Evolutionary conservation across 2,888 invertebrate genomes (phyloP).

Genomic region (Metopia argyrocephala): DNA sequence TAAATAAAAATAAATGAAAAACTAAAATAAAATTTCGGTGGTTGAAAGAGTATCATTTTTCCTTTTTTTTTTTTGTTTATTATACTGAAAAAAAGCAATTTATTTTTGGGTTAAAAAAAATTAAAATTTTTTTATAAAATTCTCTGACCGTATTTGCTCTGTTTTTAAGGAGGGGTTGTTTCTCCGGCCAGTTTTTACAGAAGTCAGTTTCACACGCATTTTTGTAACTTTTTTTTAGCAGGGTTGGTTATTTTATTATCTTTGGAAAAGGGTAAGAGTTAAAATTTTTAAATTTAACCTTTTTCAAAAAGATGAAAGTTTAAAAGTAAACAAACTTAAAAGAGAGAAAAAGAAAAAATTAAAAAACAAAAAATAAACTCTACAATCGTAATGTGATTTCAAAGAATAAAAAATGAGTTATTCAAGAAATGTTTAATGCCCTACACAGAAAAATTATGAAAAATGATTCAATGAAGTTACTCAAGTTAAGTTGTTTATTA

Average conservation of each 20-base stretch:
- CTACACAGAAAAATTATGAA: neutral
- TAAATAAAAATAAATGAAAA: too few species aligned
- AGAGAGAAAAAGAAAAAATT: slow-evolving; percentile 15
- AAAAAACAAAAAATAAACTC: slow-evolving; percentile 3
- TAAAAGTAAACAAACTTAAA: slow-evolving; percentile 1
- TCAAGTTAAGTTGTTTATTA: neutral
- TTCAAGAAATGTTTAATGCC: neutral
- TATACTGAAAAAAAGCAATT: neutral
- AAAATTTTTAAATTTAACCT: slow-evolving; percentile 25
- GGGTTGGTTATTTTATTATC: slow-evolving; percentile 44
- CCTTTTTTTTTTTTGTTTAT: slow-evolving; percentile 6
- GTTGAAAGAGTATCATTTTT: slow-evolving; percentile 29
- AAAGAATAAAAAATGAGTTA: neutral
- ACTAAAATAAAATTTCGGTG: too few species aligned
- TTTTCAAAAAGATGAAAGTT: slow-evolving; percentile 1
- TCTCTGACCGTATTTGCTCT: slow-evolving; percentile 35
- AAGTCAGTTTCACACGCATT: slow-evolving; percentile 52
- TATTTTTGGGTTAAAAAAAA: neutral
- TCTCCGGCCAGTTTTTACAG: neutral
- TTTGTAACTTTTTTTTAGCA: slow-evolving; percentile 17
- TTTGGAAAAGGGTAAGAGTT: slow-evolving; percentile 24
- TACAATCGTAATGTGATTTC: neutral
- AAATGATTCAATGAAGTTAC: neutral
- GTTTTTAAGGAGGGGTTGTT: slow-evolving; percentile 13
- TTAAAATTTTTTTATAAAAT: slow-evolving; percentile 10